A percentile compares a stretch with the other conserved stretches of the same genome.
phyloP scores from a whole-genome alignment of 2,888 invertebrate species.

The Cephus runcator region DNA sequence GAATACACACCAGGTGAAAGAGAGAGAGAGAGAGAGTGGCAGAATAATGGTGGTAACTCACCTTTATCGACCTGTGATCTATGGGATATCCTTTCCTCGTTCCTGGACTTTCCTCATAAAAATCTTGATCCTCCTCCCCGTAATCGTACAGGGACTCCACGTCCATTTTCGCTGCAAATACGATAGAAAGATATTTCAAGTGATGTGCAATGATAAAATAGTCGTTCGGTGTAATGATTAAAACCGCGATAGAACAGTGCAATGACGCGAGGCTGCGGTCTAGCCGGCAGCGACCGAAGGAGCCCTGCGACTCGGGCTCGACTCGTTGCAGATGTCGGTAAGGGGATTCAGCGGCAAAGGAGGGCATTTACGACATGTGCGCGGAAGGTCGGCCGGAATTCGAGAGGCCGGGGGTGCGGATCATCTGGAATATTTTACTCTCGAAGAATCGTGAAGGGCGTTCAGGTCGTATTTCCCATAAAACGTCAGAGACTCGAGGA shows the following conservation, averaged over 20 bases:
- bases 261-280: no score
- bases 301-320: neutral
- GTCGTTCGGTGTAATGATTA: neutral
- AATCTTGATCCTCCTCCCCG: constrained; percentile 77
- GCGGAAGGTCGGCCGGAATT: neutral
- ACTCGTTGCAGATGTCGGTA: neutral
- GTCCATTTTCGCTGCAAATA: constrained; percentile 60
- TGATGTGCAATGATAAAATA: neutral
- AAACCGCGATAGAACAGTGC: neutral
- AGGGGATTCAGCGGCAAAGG: neutral
- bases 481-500: neutral
- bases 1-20: neutral
- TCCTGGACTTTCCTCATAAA: constrained; percentile 73
- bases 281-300: neutral
- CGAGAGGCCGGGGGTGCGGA: neutral
- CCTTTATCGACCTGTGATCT: constrained; percentile 61
- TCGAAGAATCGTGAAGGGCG: neutral
- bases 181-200: neutral
- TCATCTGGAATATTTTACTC: neutral
- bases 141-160: constrained; percentile 71
- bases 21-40: neutral
- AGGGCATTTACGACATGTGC: neutral
- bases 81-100: constrained; percentile 59
- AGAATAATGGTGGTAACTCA: constrained; percentile 30
- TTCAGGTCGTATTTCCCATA: neutral